phyloP scores from a whole-genome alignment of 2,797 vertebrate species.

The Apodemus agrarius region DNA sequence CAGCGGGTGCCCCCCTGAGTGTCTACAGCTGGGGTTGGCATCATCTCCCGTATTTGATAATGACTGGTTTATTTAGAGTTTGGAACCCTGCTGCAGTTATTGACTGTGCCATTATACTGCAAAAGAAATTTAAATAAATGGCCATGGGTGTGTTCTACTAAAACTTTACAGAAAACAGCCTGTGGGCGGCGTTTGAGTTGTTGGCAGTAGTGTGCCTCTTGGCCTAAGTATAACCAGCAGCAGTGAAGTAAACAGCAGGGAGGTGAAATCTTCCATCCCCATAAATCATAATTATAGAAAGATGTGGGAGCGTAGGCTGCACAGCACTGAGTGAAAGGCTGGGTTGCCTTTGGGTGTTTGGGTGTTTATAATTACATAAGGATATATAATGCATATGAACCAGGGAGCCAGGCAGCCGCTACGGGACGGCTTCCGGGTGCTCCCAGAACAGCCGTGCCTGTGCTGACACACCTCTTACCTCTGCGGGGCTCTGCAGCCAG shows the following conservation, averaged over 20 bases:
- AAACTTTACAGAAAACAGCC: background rate
- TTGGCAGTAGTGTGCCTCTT: background rate
- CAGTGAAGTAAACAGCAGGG: background rate
- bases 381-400: too few relatives aligned
- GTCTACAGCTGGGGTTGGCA: background rate
- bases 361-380: background rate
- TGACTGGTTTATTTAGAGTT: conserved; percentile 26
- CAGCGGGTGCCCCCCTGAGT: background rate
- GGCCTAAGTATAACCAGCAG: background rate
- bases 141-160: background rate
- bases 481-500: background rate
- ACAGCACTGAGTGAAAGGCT: background rate
- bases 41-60: background rate
- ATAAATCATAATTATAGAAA: background rate
- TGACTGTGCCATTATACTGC: background rate
- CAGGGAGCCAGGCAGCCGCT: background rate
- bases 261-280: background rate
- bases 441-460: background rate
- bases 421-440: background rate
- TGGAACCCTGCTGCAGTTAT: background rate
- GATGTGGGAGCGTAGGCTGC: too few relatives aligned
- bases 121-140: background rate
- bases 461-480: background rate
- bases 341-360: background rate
- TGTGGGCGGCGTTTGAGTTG: background rate